Conservation (phyloP, 2,888 invertebrate species). For the Tanypteryx hageni region DNA sequence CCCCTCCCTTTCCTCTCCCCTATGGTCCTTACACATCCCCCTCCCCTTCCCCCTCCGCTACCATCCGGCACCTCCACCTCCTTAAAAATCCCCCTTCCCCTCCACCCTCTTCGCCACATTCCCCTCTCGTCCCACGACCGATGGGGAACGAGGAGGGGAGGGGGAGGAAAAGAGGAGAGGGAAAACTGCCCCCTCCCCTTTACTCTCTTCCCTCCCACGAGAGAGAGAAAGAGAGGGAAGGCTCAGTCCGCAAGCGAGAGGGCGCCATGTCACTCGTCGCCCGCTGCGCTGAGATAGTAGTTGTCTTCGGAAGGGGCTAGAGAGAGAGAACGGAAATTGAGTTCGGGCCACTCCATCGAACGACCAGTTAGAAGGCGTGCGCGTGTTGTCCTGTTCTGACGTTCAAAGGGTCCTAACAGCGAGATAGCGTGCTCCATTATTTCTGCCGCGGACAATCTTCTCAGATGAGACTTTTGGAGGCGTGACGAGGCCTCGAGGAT, state of each 20-base stretch:
- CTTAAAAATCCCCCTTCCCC: conserved; percentile 66
- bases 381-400: conserved; percentile 70
- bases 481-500: too few species aligned
- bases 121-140: conserved; percentile 67
- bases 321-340: conserved; percentile 66
- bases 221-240: conserved; percentile 69
- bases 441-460: too few species aligned
- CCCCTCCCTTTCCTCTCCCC: conserved; percentile 23
- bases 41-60: conserved; percentile 57
- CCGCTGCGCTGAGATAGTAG: background rate
- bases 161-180: conserved; percentile 59
- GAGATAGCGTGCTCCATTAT: too few species aligned
- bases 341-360: conserved; percentile 72
- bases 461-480: too few species aligned
- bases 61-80: too few species aligned
- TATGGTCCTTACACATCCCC: conserved; percentile 65
- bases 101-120: conserved; percentile 16
- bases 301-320: conserved; percentile 68
- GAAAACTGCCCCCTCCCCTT: conserved; percentile 58
- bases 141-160: too few species aligned
- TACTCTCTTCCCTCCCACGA: conserved; percentile 55
- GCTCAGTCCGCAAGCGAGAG: conserved; percentile 66
- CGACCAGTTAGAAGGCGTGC: conserved; percentile 72
- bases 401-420: conserved; percentile 41
- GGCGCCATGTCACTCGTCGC: background rate